Percentiles rank a stretch among this genome's conserved stretches.
These are phyloP conservation scores for Andrena flavipes DNA, from an alignment of 2,888 invertebrate species.

Conservation along the genomic window DNA sequence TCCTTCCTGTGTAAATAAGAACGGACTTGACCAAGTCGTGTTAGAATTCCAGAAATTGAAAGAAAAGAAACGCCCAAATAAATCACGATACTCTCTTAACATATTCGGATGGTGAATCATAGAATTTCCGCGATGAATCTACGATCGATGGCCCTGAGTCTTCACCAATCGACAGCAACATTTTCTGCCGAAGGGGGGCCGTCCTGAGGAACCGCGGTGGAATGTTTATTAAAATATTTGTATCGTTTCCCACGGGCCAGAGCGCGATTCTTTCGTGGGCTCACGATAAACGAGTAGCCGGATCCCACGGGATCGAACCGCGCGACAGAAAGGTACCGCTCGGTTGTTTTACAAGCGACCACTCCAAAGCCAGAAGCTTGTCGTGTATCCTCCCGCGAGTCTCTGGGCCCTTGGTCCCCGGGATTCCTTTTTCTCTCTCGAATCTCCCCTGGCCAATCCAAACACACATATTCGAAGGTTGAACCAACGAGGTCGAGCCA, in stretches of 20 bases:
- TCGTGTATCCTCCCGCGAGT: constrained; percentile 73
- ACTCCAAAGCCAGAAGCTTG: constrained; percentile 78
- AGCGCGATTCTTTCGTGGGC: constrained; percentile 53
- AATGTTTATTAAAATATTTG: constrained; percentile 72
- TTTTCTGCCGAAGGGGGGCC: constrained; percentile 21
- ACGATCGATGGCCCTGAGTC: constrained; percentile 17
- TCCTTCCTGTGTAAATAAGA: background rate
- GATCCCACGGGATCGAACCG: constrained; percentile 76
- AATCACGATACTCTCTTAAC: background rate
- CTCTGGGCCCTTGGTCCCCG: constrained; percentile 68
- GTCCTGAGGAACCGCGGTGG: constrained; percentile 6
- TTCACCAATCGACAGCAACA: background rate
- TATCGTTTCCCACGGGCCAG: constrained; percentile 68
- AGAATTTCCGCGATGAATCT: constrained; percentile 10
- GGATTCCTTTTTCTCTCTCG: constrained; percentile 68
- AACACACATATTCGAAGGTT: constrained; percentile 68
- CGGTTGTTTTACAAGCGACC: constrained; percentile 78
- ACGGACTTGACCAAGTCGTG: too few relatives aligned
- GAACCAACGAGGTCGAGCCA: constrained; percentile 66
- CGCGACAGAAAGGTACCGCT: constrained; percentile 76
- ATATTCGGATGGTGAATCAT: background rate
- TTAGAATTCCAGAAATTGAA: too few relatives aligned
- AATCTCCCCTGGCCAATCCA: constrained; percentile 65
- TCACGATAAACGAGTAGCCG: constrained; percentile 68
- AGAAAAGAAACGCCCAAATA: too few relatives aligned